Percentiles rank a stretch among this genome's conserved stretches.
These are phyloP conservation scores for Caenorhabditis japonica DNA, from an alignment of 2,888 invertebrate genomes.

Conservation along the genomic window DNA sequence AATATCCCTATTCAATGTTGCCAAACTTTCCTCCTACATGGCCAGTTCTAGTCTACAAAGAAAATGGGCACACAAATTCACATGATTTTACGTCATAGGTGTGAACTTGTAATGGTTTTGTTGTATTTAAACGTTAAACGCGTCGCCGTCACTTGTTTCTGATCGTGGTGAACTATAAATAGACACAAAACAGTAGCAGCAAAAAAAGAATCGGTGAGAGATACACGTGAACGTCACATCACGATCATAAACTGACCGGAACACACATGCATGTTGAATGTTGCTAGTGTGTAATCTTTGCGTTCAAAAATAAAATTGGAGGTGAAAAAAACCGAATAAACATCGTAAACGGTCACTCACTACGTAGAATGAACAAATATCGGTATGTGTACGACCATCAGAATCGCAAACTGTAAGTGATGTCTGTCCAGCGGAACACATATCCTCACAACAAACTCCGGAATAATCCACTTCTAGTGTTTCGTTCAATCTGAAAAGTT, in stretches of 20 bases:
- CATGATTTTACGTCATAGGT: constrained; percentile 28
- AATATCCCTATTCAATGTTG: too few relatives aligned
- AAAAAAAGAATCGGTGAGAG: constrained; percentile 13
- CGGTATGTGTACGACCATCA: constrained; percentile 55
- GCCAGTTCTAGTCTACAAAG: too few relatives aligned
- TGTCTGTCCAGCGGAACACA: constrained; percentile 59
- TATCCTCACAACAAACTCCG: constrained; percentile 65
- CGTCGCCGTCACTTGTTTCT: constrained; percentile 2
- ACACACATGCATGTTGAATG: constrained; percentile 2
- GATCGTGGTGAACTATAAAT: constrained; percentile 27
- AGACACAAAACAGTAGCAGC: constrained; percentile 5
- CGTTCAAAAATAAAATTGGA: background rate
- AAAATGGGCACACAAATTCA: too few relatives aligned
- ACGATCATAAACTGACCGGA: constrained; percentile 8
- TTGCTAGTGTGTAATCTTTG: constrained; percentile 18
- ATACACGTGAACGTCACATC: constrained; percentile 1
- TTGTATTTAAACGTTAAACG: background rate
- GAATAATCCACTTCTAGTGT: constrained; percentile 62
- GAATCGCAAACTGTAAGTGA: constrained; percentile 59
- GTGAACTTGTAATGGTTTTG: constrained; percentile 13
- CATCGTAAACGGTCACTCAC: constrained; percentile 27
- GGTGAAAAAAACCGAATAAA: constrained; percentile 4
- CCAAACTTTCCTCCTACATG: too few relatives aligned
- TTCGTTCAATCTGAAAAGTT: constrained; percentile 51
- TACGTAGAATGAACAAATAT: constrained; percentile 63